Conservation (phyloP, 2,888 invertebrate genomes). For the Nasonia oneida region DNA sequence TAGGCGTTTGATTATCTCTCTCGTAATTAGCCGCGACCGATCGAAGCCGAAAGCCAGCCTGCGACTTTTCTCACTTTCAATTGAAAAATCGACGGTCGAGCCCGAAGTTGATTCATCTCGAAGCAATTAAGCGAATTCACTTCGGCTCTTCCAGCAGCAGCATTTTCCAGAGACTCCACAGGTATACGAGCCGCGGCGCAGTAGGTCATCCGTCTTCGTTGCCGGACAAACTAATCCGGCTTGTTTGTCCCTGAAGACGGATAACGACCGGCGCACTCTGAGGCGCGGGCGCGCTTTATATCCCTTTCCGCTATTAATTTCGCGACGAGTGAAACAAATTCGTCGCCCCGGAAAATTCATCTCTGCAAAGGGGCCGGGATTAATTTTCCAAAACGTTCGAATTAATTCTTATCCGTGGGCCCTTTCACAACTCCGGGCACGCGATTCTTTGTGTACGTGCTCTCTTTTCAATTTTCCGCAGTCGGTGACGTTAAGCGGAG, state of each 20-base stretch:
- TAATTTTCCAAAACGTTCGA: not conserved
- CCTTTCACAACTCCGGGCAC: not conserved
- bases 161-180: not conserved
- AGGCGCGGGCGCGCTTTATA: not conserved
- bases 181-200: constrained; percentile 12
- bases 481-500: not conserved
- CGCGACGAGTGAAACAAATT: not conserved
- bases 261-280: constrained; percentile 3
- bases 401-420: not conserved
- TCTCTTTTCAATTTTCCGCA: constrained; percentile 10
- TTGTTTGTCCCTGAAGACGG: constrained; percentile 66
- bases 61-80: not conserved
- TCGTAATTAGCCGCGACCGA: constrained; percentile 39
- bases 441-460: not conserved
- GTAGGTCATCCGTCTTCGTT: constrained; percentile 73
- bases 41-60: not conserved
- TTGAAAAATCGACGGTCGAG: not conserved
- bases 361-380: not conserved
- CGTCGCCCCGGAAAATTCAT: not conserved
- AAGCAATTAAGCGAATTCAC: constrained; percentile 10
- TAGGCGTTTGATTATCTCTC: constrained; percentile 23
- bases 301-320: constrained; percentile 16
- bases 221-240: constrained; percentile 69
- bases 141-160: not conserved
- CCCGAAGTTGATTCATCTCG: not conserved